These are phyloP conservation scores for Girardia tigrina DNA, from an alignment of 2,888 invertebrate species.

Conservation along the genomic window DNA sequence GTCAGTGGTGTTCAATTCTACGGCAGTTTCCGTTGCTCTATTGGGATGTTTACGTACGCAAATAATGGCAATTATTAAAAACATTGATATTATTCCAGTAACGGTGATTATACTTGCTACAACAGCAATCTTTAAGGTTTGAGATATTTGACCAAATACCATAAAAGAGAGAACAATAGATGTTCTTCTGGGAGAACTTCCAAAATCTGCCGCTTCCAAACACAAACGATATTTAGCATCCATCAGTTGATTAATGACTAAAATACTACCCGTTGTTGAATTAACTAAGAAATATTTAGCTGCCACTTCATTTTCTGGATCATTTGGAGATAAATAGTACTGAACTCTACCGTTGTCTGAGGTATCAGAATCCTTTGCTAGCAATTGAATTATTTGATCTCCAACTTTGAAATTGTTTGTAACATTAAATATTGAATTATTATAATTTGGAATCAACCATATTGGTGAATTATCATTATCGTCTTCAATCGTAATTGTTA, in stretches of 20 bases:
- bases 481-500: not conserved
- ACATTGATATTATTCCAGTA: not conserved
- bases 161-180: conserved; percentile 9
- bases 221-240: not conserved
- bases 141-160: not conserved
- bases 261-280: not conserved
- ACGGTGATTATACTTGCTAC: not conserved
- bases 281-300: not conserved
- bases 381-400: not conserved
- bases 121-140: not conserved
- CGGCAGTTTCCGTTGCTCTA: not conserved
- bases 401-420: not conserved
- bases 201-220: not conserved
- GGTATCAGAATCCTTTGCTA: not conserved
- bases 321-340: not conserved
- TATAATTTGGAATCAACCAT: not conserved
- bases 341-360: not conserved
- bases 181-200: not conserved
- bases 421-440: not conserved
- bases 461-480: not conserved
- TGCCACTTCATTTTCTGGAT: not conserved
- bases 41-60: not conserved
- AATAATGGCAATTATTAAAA: not conserved
- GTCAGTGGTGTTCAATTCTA: not conserved
- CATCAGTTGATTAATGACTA: not conserved